Base-by-base conservation (phyloP, 2,888 invertebrate species). In the Stegophylla sp. region DNA sequence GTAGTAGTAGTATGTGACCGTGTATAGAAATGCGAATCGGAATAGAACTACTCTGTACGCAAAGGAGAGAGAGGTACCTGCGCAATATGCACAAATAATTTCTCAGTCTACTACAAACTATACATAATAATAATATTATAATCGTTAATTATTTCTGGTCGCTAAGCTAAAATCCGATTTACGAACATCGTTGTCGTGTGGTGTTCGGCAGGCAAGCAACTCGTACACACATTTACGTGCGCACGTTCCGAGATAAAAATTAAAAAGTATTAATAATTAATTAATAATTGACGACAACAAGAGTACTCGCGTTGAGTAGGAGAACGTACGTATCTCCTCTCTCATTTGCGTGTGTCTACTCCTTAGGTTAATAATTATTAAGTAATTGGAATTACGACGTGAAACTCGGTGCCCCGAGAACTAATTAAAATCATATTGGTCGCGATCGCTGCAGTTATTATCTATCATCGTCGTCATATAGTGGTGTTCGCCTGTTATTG, bases 101-200 rank as follows among this genome's bases (percentile, higher is more conserved):
- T 63, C 28, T 63, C 28, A 74, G 48, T 20, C 26, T n/a, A 15
- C 69, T 5, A 17, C 13, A 15, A 56, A 72, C 23, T 34, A 51
- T 51, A 53, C 7, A 7, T 34, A 7, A 34, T 34, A 34, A 28
- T 51, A 3, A 15, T 26, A 45, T 17, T 17, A 41, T 45, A 28
- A 63, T 61, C 73, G 73, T 61, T 61, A 61, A 51, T 34, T 51
- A 64, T 75, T 48, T 51, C 64, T 64, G 51, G 64, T 64, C 51
- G 64, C 64, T 75, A 64, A 64, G 64, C 64, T 75, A 75, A 75
- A 53, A 75, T 75, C 51, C 23, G 41, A 51, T 51, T 51, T 51
- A 64, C 75, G 41, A 75, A 51, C 45, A 73, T 61, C 20, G 51
- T 75, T n/a, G n/a, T n/a, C n/a, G n/a, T n/a, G n/a, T n/a, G n/a